Percentiles rank a stretch among this genome's conserved stretches.
phyloP scores from a whole-genome alignment of 2,888 invertebrate species.

The Cephus pulcher region DNA sequence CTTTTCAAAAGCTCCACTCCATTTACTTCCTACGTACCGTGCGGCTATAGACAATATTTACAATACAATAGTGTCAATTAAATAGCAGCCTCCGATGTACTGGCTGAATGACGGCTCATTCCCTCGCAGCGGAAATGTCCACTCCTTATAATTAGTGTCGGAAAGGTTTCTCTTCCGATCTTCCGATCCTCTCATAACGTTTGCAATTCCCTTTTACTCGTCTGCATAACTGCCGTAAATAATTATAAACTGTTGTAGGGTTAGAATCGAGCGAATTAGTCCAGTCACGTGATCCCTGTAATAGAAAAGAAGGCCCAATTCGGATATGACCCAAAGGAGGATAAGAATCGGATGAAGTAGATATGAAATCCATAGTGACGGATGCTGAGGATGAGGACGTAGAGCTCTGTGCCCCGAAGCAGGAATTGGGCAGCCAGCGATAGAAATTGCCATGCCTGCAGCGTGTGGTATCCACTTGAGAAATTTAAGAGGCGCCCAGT shows the following conservation, averaged over 20 bases:
- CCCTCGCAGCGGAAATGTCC: not conserved
- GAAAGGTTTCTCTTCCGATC: not conserved
- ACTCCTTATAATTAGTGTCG: not conserved
- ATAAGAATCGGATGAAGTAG: not conserved
- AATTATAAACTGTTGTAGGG: not conserved
- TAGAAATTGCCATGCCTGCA: not conserved
- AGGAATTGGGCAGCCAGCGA: not conserved
- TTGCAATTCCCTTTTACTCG: not conserved
- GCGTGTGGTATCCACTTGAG: not conserved
- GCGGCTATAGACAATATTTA: too few relatives aligned
- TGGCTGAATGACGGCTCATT: not conserved
- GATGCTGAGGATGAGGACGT: not conserved
- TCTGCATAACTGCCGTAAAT: not conserved
- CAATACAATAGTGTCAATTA: not conserved
- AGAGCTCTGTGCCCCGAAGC: too few relatives aligned
- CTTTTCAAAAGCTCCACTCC: not conserved
- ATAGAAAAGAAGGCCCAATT: not conserved
- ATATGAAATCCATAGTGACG: not conserved
- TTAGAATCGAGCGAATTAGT: not conserved
- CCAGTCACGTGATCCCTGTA: not conserved
- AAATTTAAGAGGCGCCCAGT: conserved; percentile 39
- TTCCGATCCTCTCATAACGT: not conserved
- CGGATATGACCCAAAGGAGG: not conserved
- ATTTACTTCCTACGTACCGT: too few relatives aligned
- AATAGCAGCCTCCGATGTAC: not conserved